Conservation (phyloP, 2,113 vertebrate genomes). For the Lophotis ruficrista region DNA sequence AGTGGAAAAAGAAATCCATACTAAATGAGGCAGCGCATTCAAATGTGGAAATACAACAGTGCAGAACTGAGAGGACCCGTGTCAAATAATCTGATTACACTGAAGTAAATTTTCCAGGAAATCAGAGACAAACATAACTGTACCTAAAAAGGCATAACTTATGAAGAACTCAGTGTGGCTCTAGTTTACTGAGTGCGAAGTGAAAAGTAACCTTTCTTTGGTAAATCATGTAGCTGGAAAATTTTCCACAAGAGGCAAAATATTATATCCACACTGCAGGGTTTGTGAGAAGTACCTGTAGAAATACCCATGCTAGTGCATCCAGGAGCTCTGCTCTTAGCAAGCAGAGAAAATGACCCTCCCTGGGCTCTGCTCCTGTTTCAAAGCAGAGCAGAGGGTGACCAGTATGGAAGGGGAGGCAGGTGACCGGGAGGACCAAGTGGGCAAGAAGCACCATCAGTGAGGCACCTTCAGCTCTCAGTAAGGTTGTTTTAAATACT, state of each 20-base stretch:
- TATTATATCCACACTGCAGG: not conserved
- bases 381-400: not conserved
- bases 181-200: not conserved
- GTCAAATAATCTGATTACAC: not conserved
- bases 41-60: not conserved
- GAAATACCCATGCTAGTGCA: not conserved
- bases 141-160: not conserved
- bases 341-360: not conserved
- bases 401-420: not conserved
- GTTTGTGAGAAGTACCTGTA: not conserved
- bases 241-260: not conserved
- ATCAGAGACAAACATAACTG: not conserved
- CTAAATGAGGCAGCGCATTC: not conserved
- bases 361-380: not conserved
- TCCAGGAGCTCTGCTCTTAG: not conserved
- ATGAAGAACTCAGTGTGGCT: not conserved
- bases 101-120: constrained; percentile 5
- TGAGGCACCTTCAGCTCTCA: not conserved
- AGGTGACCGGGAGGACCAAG: not conserved
- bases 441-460: not conserved
- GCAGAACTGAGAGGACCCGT: not conserved
- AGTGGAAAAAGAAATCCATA: not conserved
- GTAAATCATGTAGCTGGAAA: not conserved
- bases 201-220: not conserved
- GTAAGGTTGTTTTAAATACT: not conserved